Evolutionary conservation across 2,888 invertebrate genomes (phyloP), one percentile per base, ranked within the genome.

Genomic region (Drosophila eohydei): DNA sequence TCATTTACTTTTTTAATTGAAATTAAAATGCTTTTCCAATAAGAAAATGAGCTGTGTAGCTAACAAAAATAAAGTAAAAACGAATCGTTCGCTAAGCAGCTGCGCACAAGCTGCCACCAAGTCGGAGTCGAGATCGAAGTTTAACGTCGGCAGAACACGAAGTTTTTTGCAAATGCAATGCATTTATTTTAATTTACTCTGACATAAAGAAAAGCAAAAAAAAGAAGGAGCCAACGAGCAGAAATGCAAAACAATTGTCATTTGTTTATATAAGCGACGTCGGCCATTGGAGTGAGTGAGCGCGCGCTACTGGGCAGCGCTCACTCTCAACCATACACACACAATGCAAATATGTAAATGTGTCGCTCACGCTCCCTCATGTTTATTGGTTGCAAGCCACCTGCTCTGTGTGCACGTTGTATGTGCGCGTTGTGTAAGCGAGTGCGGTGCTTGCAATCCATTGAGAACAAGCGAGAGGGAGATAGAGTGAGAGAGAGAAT

Each of bases 361-460:
- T 70, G 68, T 57, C 63, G 80, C 78, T 73, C 71, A 77, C 71
- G 88, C 83, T 81, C 78, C 86, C 82, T 88, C 79, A 86, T 86
- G 91, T 90, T 91, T 90, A 90, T 91, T 91, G 91, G 91, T 87
- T 89, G 88, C 91, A 89, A 79, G 91, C 91, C 91, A 91, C 91
- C 91, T 91, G 91, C 89, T 84, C 83, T 63, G 63, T 67, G 61
- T 66, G 67, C 62, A 38, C 50, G 71, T 65, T 62, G 66, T 64
- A 46, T 75, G 44, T 75, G 66, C 73, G 61, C 50, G 54, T 44
- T 77, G 77, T 77, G 70, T 40, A 63, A 80, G 74, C 70, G 81
- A 74, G 78, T 67, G 59, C 60, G 52, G n/a, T 58, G 71, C 61
- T 34, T 34, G 34, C 21, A 59, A 41, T 38, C 43, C 48, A 40